Evolutionary conservation across 2,113 vertebrate species (phyloP), one percentile per base, ranked within the genome.

Genomic region (Tor tambroides): DNA sequence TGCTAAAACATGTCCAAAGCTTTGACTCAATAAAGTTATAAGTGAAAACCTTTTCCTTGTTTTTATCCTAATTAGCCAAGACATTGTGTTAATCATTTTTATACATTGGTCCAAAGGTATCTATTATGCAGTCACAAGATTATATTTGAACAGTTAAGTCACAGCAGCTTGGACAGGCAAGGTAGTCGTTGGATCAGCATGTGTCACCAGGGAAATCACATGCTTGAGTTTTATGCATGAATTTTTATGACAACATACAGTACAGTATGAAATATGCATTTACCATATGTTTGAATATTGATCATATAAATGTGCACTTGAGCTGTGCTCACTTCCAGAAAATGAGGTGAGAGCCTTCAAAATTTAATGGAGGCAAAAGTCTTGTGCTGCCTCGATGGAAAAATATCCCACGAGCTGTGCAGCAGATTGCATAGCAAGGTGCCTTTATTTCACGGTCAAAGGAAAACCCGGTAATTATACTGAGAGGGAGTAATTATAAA

Each of bases 401-500:
- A 63, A 83, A 46, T 49, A 23, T 54, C 28, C 63, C 63, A 38
- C 21, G 14, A 63, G 86, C 79, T 83, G 41, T 76, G 67, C 30
- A 28, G 30, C 35, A 72, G 65, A 80, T 59, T 30, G 43, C 76
- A 30, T 71, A 61, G n/a, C 85, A 81, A 71, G 32, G 65, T 86
- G 49, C 46, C 32, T 38, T 80, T 80, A 86, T 56, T 80, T 54
- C 19, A 81, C 51, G 19, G 38, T 86, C 54, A 86, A 82, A 86
- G 79, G 79, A 76, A 87, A 87, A 23, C 69, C 71, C 54, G 43
- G 86, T 81, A 76, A 82, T 82, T 74, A 83, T 43, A 43, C 85
- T 74, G 65, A 87, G 71, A 87, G 56, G 54, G 86, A 83, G 41
- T 75, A 83, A 87, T 83, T 87, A 83, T 51, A 65, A 87, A 81